These are phyloP conservation scores for Dicaeum eximium DNA, from an alignment of 2,113 vertebrate species.

Conservation along the genomic window DNA sequence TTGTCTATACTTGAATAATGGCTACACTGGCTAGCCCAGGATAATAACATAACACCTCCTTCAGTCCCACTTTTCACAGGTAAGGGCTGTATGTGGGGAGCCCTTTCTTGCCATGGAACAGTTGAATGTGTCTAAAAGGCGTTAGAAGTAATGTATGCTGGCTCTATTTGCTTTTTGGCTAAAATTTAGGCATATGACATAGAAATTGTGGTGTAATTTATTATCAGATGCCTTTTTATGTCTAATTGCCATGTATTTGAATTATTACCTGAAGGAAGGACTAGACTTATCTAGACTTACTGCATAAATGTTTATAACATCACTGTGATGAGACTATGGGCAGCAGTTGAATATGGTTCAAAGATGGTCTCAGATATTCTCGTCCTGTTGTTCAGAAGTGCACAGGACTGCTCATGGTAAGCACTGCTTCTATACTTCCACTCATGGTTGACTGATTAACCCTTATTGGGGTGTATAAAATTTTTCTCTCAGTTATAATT, in stretches of 20 bases:
- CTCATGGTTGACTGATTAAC: background rate
- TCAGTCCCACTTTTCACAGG: background rate
- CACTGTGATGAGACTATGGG: background rate
- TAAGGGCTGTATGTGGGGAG: background rate
- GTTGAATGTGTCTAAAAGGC: background rate
- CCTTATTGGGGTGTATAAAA: background rate
- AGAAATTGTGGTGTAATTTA: background rate
- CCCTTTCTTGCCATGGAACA: background rate
- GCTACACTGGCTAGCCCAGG: background rate
- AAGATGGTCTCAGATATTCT: background rate
- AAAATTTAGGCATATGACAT: background rate
- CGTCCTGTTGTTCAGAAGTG: background rate
- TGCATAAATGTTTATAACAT: background rate
- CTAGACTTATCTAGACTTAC: background rate
- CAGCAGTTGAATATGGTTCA: background rate
- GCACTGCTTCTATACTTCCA: background rate
- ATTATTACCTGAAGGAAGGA: background rate
- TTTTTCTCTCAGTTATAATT: background rate
- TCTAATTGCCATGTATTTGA: background rate
- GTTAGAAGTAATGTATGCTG: rapidly evolving
- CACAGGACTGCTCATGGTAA: background rate
- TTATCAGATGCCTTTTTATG: background rate
- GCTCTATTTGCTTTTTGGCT: background rate
- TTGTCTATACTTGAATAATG: background rate
- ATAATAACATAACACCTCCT: background rate